Base-by-base conservation (phyloP, 2,888 invertebrate species). In the Cerceris ruficornis region DNA sequence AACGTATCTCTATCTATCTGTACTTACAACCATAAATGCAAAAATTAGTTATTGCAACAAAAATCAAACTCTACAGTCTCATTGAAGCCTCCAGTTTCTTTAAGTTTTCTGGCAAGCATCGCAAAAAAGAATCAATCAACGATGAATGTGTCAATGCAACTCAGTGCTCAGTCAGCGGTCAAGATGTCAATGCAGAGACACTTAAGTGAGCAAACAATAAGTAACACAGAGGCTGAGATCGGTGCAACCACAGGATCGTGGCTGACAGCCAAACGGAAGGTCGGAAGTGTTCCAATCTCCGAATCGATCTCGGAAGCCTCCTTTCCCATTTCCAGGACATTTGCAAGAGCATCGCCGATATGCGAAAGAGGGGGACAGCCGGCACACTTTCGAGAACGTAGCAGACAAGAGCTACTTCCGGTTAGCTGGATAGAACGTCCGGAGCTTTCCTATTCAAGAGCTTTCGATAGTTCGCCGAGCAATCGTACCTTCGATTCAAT, bases 241-340 rank as follows among this genome's bases (percentile, higher is more conserved):
- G 73, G 71, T 75, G 75, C 55, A 70, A 77, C 75, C 79, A 74
- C 79, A 74, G 76, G 80, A 85, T 81, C 74, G 76, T 88, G 85
- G 87, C 85, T 65, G 57, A 79, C 74, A 81, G 85, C 83, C 88
- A 87, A 88, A 86, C 82, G 76, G 77, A 75, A 81, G 76, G 75
- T 79, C 76, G 80, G 79, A 84, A 86, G 80, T 84, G 81, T 80
- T 81, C 71, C 84, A 86, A 86, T 86, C 86, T 86, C 83, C 81
- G 83, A 85, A 86, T 86, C 84, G 84, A 86, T 85, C 80, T 85
- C 68, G 69, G 73, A 66, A 79, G 77, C 78, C 80, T 82, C 75
- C 78, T 86, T 80, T 83, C 77, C 80, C 83, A 86, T 83, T 86
- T 86, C 86, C 83, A 85, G 80, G 67, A 85, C 80, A 86, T 86